Percentiles rank a stretch among this genome's conserved stretches.
Conservation (phyloP, 23 tunicate genomes). For the Halocynthia aurantium region DNA sequence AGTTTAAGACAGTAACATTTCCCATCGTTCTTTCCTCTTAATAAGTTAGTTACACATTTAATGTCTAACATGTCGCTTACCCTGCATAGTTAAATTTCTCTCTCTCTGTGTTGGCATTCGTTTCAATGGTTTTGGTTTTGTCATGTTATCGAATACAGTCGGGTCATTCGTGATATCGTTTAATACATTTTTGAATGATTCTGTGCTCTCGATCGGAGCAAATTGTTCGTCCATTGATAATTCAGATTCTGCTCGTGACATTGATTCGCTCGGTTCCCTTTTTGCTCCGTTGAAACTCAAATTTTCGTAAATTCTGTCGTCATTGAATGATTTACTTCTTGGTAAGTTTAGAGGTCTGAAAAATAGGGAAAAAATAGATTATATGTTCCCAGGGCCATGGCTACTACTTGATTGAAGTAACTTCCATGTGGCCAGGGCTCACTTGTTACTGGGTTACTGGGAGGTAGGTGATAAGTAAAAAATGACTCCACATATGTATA, state of each 20-base stretch:
- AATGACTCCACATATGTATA: no score
- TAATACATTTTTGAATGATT: slow-evolving; percentile 3
- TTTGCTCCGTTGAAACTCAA: not conserved
- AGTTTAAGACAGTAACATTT: no score
- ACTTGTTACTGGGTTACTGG: no score
- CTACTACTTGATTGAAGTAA: no score
- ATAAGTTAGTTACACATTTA: no score
- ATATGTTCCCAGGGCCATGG: no score
- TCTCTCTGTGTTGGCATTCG: slow-evolving; percentile 11
- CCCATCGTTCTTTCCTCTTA: no score
- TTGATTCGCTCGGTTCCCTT: not conserved
- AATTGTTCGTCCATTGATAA: not conserved
- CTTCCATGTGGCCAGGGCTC: no score
- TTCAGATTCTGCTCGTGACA: not conserved
- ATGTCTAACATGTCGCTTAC: not conserved
- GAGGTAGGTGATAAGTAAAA: no score
- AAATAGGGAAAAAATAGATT: no score
- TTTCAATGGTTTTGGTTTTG: slow-evolving; percentile 11
- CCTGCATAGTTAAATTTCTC: not conserved
- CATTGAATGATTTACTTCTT: not conserved
- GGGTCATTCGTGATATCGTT: not conserved
- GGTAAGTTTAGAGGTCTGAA: no score
- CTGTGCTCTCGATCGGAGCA: not conserved
- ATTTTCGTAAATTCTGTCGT: not conserved
- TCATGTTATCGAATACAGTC: not conserved